Percentiles rank a stretch among this genome's conserved stretches.
These are phyloP conservation scores for Bibio marci DNA, from an alignment of 2,888 invertebrate genomes.

Conservation along the genomic window DNA sequence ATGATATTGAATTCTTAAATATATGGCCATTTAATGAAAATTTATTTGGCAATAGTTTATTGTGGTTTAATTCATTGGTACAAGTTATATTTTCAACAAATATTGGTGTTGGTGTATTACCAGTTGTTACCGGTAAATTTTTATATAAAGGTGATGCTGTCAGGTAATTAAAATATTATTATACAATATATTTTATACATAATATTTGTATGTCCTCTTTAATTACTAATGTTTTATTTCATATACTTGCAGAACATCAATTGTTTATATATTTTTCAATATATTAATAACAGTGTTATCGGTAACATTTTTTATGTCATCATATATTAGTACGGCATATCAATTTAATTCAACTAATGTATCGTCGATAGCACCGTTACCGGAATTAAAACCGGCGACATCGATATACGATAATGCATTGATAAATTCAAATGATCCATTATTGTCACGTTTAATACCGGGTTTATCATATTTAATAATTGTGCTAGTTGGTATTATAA, in stretches of 20 bases:
- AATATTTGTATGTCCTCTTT: neutral
- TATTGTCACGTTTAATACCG: slow-evolving; percentile 18
- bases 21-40: slow-evolving; percentile 21
- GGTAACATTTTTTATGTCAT: slow-evolving; percentile 27
- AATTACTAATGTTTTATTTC: neutral
- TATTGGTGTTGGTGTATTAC: slow-evolving; percentile 26
- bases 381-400: slow-evolving; percentile 25
- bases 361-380: no score
- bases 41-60: slow-evolving; percentile 19
- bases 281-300: slow-evolving; percentile 25
- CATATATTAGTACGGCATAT: slow-evolving; percentile 19
- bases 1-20: slow-evolving; percentile 22
- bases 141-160: slow-evolving; percentile 29
- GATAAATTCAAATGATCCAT: slow-evolving; percentile 14
- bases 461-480: slow-evolving; percentile 21
- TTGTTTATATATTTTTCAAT: slow-evolving; percentile 29
- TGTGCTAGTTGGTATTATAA: slow-evolving; percentile 23
- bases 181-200: neutral
- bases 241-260: slow-evolving; percentile 18
- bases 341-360: no score
- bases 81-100: slow-evolving; percentile 28
- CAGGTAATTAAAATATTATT: slow-evolving; percentile 5
- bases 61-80: slow-evolving; percentile 29
- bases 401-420: slow-evolving; percentile 26
- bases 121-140: slow-evolving; percentile 29